A percentile compares a stretch with the other conserved stretches of the same genome.
Conservation (phyloP, 2,797 vertebrate species). For the Botia almorhae region DNA sequence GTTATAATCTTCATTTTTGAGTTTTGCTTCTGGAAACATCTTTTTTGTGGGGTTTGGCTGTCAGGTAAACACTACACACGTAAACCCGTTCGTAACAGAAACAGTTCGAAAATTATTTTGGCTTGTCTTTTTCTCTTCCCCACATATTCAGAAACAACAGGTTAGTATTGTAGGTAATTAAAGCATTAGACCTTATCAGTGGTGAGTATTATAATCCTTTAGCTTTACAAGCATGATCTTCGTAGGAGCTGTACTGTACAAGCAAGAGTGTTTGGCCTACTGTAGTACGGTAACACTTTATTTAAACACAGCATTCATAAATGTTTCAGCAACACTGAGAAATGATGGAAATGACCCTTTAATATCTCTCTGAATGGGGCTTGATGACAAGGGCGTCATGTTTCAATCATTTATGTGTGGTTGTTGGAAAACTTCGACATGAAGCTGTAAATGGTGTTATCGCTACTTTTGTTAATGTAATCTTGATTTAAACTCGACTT, state of each 20-base stretch:
- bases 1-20: slow-evolving; percentile 4
- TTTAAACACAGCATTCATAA: slow-evolving; percentile 80
- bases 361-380: slow-evolving; percentile 23
- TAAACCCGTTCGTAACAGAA: slow-evolving; percentile 59
- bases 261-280: slow-evolving; percentile 83
- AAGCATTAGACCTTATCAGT: slow-evolving; percentile 79
- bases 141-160: slow-evolving; percentile 85
- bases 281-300: slow-evolving; percentile 85
- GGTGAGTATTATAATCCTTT: slow-evolving; percentile 82
- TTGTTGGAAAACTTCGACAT: slow-evolving; percentile 69
- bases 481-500: slow-evolving; percentile 68
- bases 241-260: slow-evolving; percentile 73
- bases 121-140: slow-evolving; percentile 83
- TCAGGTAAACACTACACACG: slow-evolving; percentile 54
- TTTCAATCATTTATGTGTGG: slow-evolving; percentile 71
- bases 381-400: slow-evolving; percentile 57
- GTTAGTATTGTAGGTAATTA: slow-evolving; percentile 83
- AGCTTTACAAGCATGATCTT: slow-evolving; percentile 79
- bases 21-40: slow-evolving; percentile 18
- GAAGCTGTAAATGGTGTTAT: slow-evolving; percentile 86
- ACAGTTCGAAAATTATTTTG: slow-evolving; percentile 79
- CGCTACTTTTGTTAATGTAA: slow-evolving; percentile 73
- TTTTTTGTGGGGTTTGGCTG: slow-evolving; percentile 40
- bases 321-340: slow-evolving; percentile 64
- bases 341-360: slow-evolving; percentile 71